Conservation (phyloP, 2,888 invertebrate genomes). For the Phyto melanocephala region DNA sequence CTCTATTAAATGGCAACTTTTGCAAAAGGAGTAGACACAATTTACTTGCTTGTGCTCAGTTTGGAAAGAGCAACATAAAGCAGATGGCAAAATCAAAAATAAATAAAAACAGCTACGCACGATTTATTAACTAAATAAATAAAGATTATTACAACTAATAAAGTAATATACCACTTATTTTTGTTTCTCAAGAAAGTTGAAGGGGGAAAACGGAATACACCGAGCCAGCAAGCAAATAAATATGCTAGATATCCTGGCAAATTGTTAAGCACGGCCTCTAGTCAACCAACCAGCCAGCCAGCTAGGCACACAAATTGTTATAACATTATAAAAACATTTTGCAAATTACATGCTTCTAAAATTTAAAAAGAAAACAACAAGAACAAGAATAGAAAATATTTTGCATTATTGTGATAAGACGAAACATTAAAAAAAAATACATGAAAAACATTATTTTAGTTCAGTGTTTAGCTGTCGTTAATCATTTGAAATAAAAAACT, state of each 20-base stretch:
- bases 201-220: no score
- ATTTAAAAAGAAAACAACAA: background rate
- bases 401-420: conserved; percentile 37
- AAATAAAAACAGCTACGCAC: conserved; percentile 58
- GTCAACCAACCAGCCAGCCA: background rate
- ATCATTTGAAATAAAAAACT: conserved; percentile 31
- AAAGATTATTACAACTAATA: conserved; percentile 56
- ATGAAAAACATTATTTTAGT: conserved; percentile 68
- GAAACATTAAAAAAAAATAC: conserved; percentile 13
- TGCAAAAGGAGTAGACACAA: conserved; percentile 8
- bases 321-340: conserved; percentile 52
- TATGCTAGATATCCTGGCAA: conserved; percentile 1
- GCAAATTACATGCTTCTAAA: conserved; percentile 30
- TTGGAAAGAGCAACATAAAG: conserved; percentile 3
- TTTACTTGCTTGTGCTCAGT: conserved; percentile 1
- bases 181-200: background rate
- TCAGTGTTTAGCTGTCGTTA: conserved; percentile 63
- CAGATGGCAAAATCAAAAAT: conserved; percentile 47
- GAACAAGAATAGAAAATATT: background rate
- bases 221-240: background rate
- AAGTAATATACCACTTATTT: conserved; percentile 34
- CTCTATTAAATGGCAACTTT: conserved; percentile 25
- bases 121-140: conserved; percentile 64
- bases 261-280: background rate
- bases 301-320: background rate